Base-by-base conservation (phyloP, 2,113 vertebrate species). In the Cyprinodon tularosa region DNA sequence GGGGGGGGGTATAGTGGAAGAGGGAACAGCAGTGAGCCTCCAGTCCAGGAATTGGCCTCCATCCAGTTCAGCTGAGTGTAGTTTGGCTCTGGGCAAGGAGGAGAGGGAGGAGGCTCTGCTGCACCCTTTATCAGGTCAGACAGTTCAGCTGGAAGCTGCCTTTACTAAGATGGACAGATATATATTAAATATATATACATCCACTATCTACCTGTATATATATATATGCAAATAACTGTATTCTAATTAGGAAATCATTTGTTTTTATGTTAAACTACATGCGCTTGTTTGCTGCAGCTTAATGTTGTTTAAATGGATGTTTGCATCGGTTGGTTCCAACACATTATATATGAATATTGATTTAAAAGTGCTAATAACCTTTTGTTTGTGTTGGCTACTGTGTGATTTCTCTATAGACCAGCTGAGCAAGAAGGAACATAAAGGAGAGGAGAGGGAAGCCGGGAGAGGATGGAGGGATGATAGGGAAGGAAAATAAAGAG, bases 41-140 rank as follows among this genome's bases (percentile, higher is more conserved):
- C 70, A 73, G 73, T 75, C 68, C 37, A 68, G 76, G 74, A 82
- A 5, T 59, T 90, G 89, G 89, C 84, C 72, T 69, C 15, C 1
- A 2, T 86, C 90, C 90, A 92, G 81, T 68, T 83, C 68, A 83
- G 76, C 78, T 81, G 77, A 84, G 76, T 48, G 1, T 36, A 68
- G 79, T 71, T 87, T 68, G 75, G 74, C 84, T 81, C 65, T 68
- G 82, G 78, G 80, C 68, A 82, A 80, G 68, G 78, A 82, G 67
- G 65, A 77, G 84, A 84, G 89, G 90, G 87, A 74, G 86, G 86
- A 74, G 87, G 22, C 76, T 71, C 45, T 10, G 67, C 82, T 82
- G 84, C 83, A 80, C 86, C 89, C 81, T 86, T 85, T 80, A 83
- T 69, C 76, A 40, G 83, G 84, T 84, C 87, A 71, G 68, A 29